Evolutionary conservation across 2,888 invertebrate genomes (phyloP).

Genomic region (Eupithecia vulgata): DNA sequence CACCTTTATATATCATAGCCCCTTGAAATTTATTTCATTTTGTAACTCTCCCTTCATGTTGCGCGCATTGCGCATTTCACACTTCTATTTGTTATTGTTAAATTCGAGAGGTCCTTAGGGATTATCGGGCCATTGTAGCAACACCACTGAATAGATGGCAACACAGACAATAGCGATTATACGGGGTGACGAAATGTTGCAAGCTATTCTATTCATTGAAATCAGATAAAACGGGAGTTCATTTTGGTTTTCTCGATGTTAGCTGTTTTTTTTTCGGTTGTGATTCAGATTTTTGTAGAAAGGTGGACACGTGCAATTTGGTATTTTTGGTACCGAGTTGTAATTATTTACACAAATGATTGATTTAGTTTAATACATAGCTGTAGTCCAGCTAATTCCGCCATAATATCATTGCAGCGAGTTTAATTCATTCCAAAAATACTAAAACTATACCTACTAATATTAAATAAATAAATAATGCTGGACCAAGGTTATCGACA

Average conservation of each 20-base stretch:
- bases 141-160: slow-evolving; percentile 6
- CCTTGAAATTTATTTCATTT: neutral
- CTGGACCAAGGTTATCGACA: no score
- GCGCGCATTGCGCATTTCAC: slow-evolving; percentile 22
- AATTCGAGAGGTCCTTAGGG: slow-evolving; percentile 24
- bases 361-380: no score
- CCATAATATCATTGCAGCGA: no score
- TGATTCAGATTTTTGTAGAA: neutral
- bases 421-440: no score
- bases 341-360: no score
- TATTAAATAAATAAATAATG: no score
- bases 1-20: neutral
- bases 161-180: neutral
- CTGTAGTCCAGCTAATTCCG: no score
- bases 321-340: no score
- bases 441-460: no score
- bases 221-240: slow-evolving; percentile 12
- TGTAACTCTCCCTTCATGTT: slow-evolving; percentile 2
- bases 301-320: neutral
- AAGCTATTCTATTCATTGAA: slow-evolving; percentile 18
- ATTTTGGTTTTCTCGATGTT: neutral
- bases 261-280: neutral
- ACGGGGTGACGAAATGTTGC: slow-evolving; percentile 20
- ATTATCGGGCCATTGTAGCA: slow-evolving; percentile 27
- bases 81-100: slow-evolving; percentile 26